These are phyloP conservation scores for Oceanodroma leucorhoa DNA, from an alignment of 2,797 vertebrate species.

Conservation along the genomic window DNA sequence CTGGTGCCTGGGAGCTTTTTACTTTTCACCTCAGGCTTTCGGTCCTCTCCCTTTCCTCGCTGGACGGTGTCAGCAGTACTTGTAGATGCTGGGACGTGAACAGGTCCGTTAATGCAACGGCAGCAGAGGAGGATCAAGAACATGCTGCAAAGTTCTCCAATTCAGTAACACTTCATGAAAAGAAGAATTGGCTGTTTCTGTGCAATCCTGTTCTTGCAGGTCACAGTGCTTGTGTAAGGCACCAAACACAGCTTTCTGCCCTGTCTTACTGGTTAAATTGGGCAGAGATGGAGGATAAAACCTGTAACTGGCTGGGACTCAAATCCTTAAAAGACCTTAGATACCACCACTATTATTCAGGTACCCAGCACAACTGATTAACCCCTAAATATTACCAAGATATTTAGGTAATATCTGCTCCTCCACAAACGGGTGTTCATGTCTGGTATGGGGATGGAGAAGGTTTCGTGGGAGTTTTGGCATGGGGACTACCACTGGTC, in stretches of 20 bases:
- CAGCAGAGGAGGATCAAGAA: not conserved
- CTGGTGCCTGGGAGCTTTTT: not conserved
- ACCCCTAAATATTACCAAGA: not conserved
- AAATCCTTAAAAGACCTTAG: not conserved
- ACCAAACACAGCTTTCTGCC: not conserved
- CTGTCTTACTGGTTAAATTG: not conserved
- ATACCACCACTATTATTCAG: not conserved
- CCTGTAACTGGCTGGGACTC: not conserved
- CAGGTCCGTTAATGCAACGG: rapidly evolving
- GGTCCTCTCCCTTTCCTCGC: not conserved
- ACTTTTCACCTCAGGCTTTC: not conserved
- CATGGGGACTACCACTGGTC: rapidly evolving
- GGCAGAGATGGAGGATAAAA: not conserved
- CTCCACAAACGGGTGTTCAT: rapidly evolving
- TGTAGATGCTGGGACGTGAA: rapidly evolving
- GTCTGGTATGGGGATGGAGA: not conserved
- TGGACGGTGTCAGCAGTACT: rapidly evolving
- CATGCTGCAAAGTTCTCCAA: not conserved
- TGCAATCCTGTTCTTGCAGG: not conserved
- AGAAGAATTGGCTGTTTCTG: not conserved
- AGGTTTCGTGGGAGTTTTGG: not conserved
- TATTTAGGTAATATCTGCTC: too few species aligned
- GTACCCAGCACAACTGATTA: not conserved
- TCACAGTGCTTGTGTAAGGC: not conserved
- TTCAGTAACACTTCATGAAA: not conserved